Percentiles rank a stretch among this genome's conserved stretches.
phyloP scores from a whole-genome alignment of 1,140 invertebrate genomes.

The Euwallacea fornicatus region DNA sequence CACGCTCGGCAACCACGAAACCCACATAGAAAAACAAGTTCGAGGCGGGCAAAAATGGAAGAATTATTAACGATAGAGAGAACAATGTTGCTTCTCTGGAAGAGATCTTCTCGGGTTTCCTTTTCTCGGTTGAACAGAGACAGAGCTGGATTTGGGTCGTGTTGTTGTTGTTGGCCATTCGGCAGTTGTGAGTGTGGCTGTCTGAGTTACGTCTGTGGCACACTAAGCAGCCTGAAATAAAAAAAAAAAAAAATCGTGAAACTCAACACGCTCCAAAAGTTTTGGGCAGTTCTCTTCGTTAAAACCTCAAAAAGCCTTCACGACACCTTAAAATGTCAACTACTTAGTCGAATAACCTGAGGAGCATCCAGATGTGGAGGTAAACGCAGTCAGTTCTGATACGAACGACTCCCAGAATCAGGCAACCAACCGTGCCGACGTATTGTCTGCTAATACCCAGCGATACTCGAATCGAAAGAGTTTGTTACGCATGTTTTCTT shows the following conservation, averaged over 20 bases:
- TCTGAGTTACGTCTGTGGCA: constrained; percentile 60
- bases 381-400: too few species aligned
- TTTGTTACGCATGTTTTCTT: too few species aligned
- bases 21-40: constrained; percentile 96
- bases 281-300: too few species aligned
- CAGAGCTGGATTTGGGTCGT: constrained; percentile 41
- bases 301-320: too few species aligned
- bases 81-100: constrained; percentile 56
- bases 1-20: constrained; percentile 94
- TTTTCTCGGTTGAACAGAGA: constrained; percentile 7
- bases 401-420: too few species aligned
- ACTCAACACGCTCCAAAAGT: too few species aligned
- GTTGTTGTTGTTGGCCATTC: constrained; percentile 63
- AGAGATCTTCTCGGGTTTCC: constrained; percentile 50
- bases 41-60: constrained; percentile 92
- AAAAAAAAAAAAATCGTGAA: not conserved
- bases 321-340: too few species aligned
- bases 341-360: too few species aligned
- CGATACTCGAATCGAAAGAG: too few species aligned
- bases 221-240: constrained; percentile 52
- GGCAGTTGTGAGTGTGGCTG: constrained; percentile 58
- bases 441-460: too few species aligned
- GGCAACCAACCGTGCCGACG: too few species aligned
- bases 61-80: constrained; percentile 75
- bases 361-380: too few species aligned